Evolutionary conservation across 23 tunicate genomes (phyloP).

Genomic region (Aplidium turbinatum): DNA sequence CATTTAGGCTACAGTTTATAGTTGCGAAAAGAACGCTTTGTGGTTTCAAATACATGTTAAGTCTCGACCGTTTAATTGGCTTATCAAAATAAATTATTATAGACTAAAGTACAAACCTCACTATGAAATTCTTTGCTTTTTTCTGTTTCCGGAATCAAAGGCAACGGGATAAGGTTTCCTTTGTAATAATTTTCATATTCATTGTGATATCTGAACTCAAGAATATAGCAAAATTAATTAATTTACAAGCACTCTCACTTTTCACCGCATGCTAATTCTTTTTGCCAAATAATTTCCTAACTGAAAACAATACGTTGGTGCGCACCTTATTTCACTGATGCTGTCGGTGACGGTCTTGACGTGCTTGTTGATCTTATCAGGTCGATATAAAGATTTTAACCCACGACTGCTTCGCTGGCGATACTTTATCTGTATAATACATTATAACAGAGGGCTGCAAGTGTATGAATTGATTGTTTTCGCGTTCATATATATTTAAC

Average conservation of each 20-base stretch:
- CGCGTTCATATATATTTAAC: too few species aligned
- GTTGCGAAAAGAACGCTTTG: too few species aligned
- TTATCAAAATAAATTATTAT: too few species aligned
- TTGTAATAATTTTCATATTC: constrained; percentile 80
- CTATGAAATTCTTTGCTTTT: constrained; percentile 46
- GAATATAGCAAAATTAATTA: not conserved
- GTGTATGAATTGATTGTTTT: not conserved
- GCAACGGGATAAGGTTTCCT: constrained; percentile 82
- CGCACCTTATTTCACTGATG: constrained; percentile 74
- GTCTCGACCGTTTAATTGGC: too few species aligned
- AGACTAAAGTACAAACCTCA: constrained; percentile 38
- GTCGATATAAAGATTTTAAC: constrained; percentile 68
- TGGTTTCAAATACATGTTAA: too few species aligned
- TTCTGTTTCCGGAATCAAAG: constrained; percentile 51
- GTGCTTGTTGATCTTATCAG: constrained; percentile 77
- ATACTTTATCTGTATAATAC: constrained; percentile 62
- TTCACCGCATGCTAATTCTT: not conserved
- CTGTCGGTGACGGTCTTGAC: constrained; percentile 70
- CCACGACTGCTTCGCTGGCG: constrained; percentile 58
- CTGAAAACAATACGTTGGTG: not conserved
- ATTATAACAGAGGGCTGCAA: too few species aligned
- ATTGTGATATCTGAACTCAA: constrained; percentile 56
- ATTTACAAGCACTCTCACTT: not conserved
- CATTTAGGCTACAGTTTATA: too few species aligned
- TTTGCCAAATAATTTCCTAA: not conserved